phyloP scores from a whole-genome alignment of 2,888 invertebrate species.

The Cerceris ruficornis region DNA sequence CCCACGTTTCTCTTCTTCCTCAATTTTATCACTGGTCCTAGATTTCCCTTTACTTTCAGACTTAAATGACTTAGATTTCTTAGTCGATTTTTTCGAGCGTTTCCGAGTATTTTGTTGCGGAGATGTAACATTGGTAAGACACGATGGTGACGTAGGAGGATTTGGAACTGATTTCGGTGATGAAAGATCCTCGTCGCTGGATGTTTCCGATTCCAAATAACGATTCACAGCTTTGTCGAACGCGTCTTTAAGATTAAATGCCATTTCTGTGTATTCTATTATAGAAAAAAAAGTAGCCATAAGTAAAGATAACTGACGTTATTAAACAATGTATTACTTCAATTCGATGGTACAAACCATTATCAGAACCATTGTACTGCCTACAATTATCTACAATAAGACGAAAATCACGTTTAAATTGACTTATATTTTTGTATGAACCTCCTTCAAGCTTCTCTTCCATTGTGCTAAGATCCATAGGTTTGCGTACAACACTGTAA shows the following conservation, averaged over 20 bases:
- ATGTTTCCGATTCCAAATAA: constrained; percentile 91
- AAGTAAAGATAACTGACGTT: constrained; percentile 2
- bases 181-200: constrained; percentile 85
- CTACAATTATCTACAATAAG: constrained; percentile 96
- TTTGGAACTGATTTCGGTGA: constrained; percentile 63
- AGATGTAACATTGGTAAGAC: constrained; percentile 66
- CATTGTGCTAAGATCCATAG: constrained; percentile 95
- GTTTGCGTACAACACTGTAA: constrained; percentile 85
- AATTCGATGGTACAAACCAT: constrained; percentile 85
- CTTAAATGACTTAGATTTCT: constrained; percentile 82
- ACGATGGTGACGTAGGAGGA: constrained; percentile 64
- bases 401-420: constrained; percentile 94
- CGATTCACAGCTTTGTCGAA: constrained; percentile 92
- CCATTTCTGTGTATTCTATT: constrained; percentile 94
- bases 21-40: constrained; percentile 55
- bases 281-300: constrained; percentile 6
- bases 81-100: constrained; percentile 80
- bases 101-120: constrained; percentile 77
- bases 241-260: constrained; percentile 90
- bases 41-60: constrained; percentile 66
- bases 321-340: constrained; percentile 7
- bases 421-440: constrained; percentile 89
- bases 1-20: constrained; percentile 61
- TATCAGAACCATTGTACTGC: constrained; percentile 95
- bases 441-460: constrained; percentile 93